phyloP scores from a whole-genome alignment of 2,888 invertebrate species.

The Drosophila buzzatii region DNA sequence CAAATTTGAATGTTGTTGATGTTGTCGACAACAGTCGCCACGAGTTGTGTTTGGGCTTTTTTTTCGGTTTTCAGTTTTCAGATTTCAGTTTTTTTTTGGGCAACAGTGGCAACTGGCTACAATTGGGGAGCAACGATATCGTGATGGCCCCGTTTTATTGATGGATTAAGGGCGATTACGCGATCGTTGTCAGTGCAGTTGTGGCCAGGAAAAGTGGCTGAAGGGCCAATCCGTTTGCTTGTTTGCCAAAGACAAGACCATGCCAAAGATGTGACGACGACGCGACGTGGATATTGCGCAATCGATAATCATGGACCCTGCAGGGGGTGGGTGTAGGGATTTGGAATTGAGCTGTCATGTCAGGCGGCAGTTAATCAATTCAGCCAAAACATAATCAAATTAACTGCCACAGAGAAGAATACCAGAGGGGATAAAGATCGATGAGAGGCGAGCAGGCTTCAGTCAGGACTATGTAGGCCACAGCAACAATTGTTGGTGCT shows the following conservation, averaged over 20 bases:
- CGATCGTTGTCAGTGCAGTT: constrained; percentile 80
- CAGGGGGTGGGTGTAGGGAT: constrained; percentile 38
- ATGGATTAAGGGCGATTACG: constrained; percentile 85
- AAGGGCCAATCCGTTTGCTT: constrained; percentile 66
- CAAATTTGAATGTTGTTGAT: constrained; percentile 77
- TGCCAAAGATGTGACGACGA: constrained; percentile 36
- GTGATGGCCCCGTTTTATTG: constrained; percentile 85
- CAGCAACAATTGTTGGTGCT: constrained; percentile 45
- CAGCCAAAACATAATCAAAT: constrained; percentile 79
- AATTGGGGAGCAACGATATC: constrained; percentile 70
- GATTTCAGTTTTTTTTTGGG: constrained; percentile 23
- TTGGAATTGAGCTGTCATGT: constrained; percentile 84
- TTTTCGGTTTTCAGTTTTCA: constrained; percentile 17
- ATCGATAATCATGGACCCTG: constrained; percentile 78
- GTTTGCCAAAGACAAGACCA: constrained; percentile 64
- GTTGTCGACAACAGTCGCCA: constrained; percentile 68
- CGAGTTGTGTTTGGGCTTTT: constrained; percentile 27
- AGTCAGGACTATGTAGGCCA: constrained; percentile 73
- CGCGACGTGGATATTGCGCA: constrained; percentile 73
- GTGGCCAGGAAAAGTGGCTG: constrained; percentile 51
- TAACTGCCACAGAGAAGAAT: constrained; percentile 73
- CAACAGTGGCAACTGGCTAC: constrained; percentile 65
- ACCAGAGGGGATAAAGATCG: constrained; percentile 24
- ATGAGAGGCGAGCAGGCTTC: not conserved
- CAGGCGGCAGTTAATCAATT: constrained; percentile 84